Evolutionary conservation across 2,888 invertebrate species (phyloP).

Genomic region (Sussaba pulchella): DNA sequence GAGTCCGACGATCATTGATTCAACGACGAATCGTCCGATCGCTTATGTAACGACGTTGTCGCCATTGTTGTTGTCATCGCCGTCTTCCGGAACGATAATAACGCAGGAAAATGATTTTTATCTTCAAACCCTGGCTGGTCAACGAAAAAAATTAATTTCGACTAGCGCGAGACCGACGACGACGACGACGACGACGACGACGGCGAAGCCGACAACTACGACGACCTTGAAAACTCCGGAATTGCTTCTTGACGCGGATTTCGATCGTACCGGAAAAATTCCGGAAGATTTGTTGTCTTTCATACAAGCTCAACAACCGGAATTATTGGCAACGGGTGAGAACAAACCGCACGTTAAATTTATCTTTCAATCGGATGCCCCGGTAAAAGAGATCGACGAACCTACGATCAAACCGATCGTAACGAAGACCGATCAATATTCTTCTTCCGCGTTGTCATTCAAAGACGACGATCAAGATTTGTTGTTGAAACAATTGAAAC

Average conservation of each 20-base stretch:
- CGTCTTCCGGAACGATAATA: slow-evolving; percentile 79
- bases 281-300: slow-evolving; percentile 76
- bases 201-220: slow-evolving; percentile 53
- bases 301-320: slow-evolving; percentile 74
- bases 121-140: slow-evolving; percentile 81
- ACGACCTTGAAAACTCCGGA: slow-evolving; percentile 64
- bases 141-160: slow-evolving; percentile 80
- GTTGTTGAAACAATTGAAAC: slow-evolving; percentile 90
- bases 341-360: slow-evolving; percentile 84
- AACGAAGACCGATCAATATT: slow-evolving; percentile 55
- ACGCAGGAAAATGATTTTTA: slow-evolving; percentile 81
- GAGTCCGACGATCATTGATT: slow-evolving; percentile 57
- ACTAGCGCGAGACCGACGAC: slow-evolving; percentile 68
- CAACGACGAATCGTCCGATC: slow-evolving; percentile 76
- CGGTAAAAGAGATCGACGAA: too few species aligned
- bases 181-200: slow-evolving; percentile 49
- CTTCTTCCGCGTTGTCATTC: slow-evolving; percentile 68
- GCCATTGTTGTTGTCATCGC: slow-evolving; percentile 76
- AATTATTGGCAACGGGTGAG: slow-evolving; percentile 72
- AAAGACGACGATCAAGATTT: slow-evolving; percentile 87
- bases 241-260: too few species aligned
- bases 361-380: slow-evolving; percentile 85
- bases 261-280: slow-evolving; percentile 62
- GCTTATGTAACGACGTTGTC: slow-evolving; percentile 77
- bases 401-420: slow-evolving; percentile 73